Conservation (phyloP, 2,113 vertebrate species). For the Pangasianodon gigas region DNA sequence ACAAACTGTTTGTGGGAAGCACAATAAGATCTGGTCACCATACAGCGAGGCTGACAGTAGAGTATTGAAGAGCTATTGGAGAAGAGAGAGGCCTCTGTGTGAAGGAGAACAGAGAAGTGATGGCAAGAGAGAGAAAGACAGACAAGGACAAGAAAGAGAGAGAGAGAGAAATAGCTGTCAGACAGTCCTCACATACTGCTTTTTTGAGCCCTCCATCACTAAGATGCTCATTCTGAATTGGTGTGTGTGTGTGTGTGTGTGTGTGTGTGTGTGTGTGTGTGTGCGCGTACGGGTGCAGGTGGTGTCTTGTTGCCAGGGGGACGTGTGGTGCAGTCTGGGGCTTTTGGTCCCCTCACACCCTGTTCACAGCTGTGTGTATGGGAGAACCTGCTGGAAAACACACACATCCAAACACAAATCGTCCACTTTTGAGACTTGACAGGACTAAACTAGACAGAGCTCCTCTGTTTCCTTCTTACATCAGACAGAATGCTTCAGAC, state of each 20-base stretch:
- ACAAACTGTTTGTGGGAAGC: slow-evolving; percentile 56
- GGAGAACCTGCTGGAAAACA: slow-evolving; percentile 45
- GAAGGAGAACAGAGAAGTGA: slow-evolving; percentile 48
- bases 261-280: slow-evolving; percentile 32
- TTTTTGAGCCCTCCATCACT: slow-evolving; percentile 52
- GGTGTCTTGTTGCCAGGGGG: slow-evolving; percentile 52
- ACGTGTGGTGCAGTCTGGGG: slow-evolving; percentile 51
- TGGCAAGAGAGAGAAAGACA: slow-evolving; percentile 48
- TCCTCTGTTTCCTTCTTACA: not conserved
- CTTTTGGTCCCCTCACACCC: slow-evolving; percentile 52
- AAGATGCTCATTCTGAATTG: slow-evolving; percentile 45
- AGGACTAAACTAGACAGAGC: slow-evolving; percentile 26
- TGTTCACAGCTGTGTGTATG: slow-evolving; percentile 55
- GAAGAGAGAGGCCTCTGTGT: slow-evolving; percentile 66
- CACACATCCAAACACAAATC: slow-evolving; percentile 37
- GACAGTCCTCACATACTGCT: slow-evolving; percentile 55
- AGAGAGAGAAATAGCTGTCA: slow-evolving; percentile 47
- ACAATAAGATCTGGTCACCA: slow-evolving; percentile 77
- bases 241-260: slow-evolving; percentile 38
- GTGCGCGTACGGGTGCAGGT: slow-evolving; percentile 39
- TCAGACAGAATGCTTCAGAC: slow-evolving; percentile 7
- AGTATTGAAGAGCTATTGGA: slow-evolving; percentile 70
- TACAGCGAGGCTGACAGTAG: slow-evolving; percentile 71
- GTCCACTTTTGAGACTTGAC: slow-evolving; percentile 17
- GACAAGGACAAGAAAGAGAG: slow-evolving; percentile 25